phyloP scores from a whole-genome alignment of 2,113 vertebrate species.

The Cercocebus atys region DNA sequence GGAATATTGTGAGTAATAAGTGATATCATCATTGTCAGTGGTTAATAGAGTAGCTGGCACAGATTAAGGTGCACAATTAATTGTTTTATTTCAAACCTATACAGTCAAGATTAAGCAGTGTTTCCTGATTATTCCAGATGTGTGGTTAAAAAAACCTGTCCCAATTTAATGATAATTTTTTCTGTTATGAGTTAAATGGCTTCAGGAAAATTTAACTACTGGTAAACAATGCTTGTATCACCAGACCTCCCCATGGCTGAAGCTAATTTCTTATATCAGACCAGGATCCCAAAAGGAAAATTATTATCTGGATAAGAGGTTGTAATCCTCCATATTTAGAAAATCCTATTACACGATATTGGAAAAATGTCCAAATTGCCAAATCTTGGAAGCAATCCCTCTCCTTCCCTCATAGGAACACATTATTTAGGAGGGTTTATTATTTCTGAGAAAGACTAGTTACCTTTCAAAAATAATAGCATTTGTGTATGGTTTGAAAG shows the following conservation, averaged over 20 bases:
- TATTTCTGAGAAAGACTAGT: slow-evolving; percentile 41
- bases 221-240: slow-evolving; percentile 50
- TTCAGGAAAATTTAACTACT: slow-evolving; percentile 58
- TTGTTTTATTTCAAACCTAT: slow-evolving; percentile 41
- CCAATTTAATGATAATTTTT: slow-evolving; percentile 19
- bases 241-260: neutral
- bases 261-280: slow-evolving; percentile 49
- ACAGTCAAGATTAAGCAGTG: neutral
- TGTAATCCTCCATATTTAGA: slow-evolving; percentile 57
- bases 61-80: slow-evolving; percentile 39
- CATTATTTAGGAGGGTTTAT: slow-evolving; percentile 62
- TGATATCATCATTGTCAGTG: slow-evolving; percentile 53
- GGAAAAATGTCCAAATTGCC: slow-evolving; percentile 54
- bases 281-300: slow-evolving; percentile 60
- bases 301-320: slow-evolving; percentile 51
- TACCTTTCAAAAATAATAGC: slow-evolving; percentile 6
- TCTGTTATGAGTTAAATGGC: slow-evolving; percentile 26
- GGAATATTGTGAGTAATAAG: neutral
- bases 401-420: slow-evolving; percentile 22
- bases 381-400: slow-evolving; percentile 46
- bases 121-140: slow-evolving; percentile 48
- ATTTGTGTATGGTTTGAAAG: neutral
- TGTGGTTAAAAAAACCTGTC: neutral
- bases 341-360: slow-evolving; percentile 47
- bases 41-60: slow-evolving; percentile 53